Conservation (phyloP, 2,113 vertebrate species). For the Barnardius zonarius region DNA sequence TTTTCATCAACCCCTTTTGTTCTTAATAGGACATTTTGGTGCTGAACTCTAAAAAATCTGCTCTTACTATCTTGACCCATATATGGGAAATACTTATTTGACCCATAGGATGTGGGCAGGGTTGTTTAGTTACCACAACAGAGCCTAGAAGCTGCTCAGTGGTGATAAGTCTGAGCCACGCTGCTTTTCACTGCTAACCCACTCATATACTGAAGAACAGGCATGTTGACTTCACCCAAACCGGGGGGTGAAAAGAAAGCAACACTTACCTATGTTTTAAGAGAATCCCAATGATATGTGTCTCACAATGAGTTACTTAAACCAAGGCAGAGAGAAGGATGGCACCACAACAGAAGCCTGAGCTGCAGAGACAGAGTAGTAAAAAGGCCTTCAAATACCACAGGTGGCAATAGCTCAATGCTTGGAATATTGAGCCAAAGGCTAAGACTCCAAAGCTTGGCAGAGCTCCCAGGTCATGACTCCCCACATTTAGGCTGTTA, state of each 20-base stretch:
- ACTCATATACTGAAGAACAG: accelerated
- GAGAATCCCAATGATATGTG: neutral
- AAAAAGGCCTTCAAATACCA: neutral
- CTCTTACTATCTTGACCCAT: neutral
- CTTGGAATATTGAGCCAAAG: neutral
- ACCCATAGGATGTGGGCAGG: neutral
- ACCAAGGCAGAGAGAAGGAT: neutral
- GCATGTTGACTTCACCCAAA: neutral
- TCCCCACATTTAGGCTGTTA: neutral
- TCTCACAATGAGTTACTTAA: neutral
- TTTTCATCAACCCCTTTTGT: neutral
- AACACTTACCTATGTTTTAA: neutral
- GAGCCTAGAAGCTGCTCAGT: neutral
- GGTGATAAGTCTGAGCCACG: neutral
- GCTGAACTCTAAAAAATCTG: neutral
- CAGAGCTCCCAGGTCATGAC: neutral
- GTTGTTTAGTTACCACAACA: neutral
- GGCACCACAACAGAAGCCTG: neutral
- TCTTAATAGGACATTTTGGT: neutral
- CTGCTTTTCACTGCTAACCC: neutral
- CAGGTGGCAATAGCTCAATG: neutral
- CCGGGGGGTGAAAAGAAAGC: neutral
- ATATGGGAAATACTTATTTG: neutral
- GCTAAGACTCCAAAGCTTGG: neutral
- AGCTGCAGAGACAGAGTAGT: neutral